These are phyloP conservation scores for Scomber colias DNA, from an alignment of 2,113 vertebrate genomes.

Conservation along the genomic window DNA sequence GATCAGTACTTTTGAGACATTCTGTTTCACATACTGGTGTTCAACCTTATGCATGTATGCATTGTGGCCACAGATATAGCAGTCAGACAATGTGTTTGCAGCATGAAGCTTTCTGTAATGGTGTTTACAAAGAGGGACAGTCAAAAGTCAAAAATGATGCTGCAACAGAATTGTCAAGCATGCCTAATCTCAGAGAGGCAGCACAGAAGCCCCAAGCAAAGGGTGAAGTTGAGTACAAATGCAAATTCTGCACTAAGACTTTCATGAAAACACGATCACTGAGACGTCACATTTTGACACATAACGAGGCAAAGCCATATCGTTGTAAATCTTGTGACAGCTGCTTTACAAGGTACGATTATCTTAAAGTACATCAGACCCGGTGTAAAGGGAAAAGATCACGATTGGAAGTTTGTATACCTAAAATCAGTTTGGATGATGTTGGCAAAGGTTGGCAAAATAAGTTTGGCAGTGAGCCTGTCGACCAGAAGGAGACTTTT, in stretches of 20 bases:
- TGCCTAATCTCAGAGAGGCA: constrained; percentile 14
- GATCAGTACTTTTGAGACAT: constrained; percentile 77
- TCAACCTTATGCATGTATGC: constrained; percentile 71
- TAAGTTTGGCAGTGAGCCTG: constrained; percentile 7
- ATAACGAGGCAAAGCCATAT: constrained; percentile 87
- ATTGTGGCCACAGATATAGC: constrained; percentile 75
- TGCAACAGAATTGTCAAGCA: constrained; percentile 10
- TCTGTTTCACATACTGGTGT: constrained; percentile 69
- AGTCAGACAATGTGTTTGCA: constrained; percentile 55
- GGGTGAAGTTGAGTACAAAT: constrained; percentile 70
- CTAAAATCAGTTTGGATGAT: constrained; percentile 80
- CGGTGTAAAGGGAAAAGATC: constrained; percentile 77
- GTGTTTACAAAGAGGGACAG: constrained; percentile 16
- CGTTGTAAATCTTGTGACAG: constrained; percentile 84
- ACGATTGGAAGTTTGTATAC: constrained; percentile 77
- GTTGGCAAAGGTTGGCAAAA: constrained; percentile 76
- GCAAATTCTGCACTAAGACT: constrained; percentile 84
- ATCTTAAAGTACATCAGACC: constrained; percentile 81
- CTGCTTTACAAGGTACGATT: constrained; percentile 84
- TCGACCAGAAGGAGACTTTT: constrained; percentile 45
- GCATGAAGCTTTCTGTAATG: constrained; percentile 80
- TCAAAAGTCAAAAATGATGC: constrained; percentile 14
- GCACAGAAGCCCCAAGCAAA: constrained; percentile 21
- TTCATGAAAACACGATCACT: constrained; percentile 80
- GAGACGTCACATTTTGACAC: constrained; percentile 84